Evolutionary conservation across 2,888 invertebrate species (phyloP), one percentile per base, ranked within the genome.

Genomic region (Sylvicola cinctus): DNA sequence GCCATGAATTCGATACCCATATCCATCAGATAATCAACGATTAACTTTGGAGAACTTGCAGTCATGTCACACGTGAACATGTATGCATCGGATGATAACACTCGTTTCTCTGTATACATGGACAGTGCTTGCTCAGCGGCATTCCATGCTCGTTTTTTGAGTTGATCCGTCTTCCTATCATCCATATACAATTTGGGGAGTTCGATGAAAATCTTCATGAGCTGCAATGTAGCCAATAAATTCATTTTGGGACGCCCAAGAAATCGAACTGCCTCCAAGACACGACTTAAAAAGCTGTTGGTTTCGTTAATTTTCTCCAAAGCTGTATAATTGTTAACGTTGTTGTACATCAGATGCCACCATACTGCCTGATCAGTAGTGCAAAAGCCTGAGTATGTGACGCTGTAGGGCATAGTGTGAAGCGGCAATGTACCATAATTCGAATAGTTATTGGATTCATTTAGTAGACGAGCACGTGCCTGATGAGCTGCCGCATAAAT

Each of bases 201-300:
- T 8, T 20, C 5, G 20, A 20, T 63, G 46, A 81, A 74, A 35
- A 70, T 65, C 29, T 68, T 64, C 2, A 83, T 90, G 33, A 90
- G 60, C 44, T 66, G 67, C 13, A 84, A 71, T 4, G 87, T 57
- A 8, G 88, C 62, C 33, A 69, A 66, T 15, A 78, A 70, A 49
- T 83, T 79, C 36, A 88, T 57, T 4, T 84, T 83, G 46, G 87
- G 83, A 41, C 75, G 74, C 38, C 83, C 83, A 34, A 80, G 62
- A 41, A 84, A 78, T 29, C 90, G 68, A 6, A 90, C 63, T 1
- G 76, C 72, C 60, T 88, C 87, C 40, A 91, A 69, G 2, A 90
- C 90, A 39, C 73, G 66, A 41, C 79, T 78, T 36, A 90, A 52
- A 36, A 68, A 70, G 27, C 74, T 64, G 31, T 87, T 66, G 35